A percentile compares a stretch with the other conserved stretches of the same genome.
Conservation (phyloP, 2,888 invertebrate genomes). For the Antheraea assamensis region DNA sequence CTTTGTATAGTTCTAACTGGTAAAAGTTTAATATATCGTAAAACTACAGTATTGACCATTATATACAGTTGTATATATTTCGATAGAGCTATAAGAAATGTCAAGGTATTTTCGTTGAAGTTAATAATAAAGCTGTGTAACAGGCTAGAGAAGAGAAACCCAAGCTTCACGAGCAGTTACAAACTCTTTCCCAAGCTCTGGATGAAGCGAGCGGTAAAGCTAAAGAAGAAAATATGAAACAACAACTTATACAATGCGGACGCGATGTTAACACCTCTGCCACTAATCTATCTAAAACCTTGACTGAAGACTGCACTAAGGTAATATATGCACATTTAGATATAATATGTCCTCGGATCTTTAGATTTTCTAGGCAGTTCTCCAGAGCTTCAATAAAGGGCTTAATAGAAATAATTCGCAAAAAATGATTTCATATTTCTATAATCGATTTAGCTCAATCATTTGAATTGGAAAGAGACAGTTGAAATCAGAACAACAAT, state of each 20-base stretch:
- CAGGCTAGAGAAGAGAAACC: constrained; percentile 49
- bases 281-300: constrained; percentile 26
- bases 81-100: neutral
- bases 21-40: neutral
- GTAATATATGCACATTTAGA: constrained; percentile 31
- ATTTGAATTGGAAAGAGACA: too few relatives aligned
- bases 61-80: neutral
- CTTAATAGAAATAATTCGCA: neutral
- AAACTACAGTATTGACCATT: neutral
- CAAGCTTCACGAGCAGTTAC: constrained; percentile 38
- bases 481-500: too few relatives aligned
- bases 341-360: neutral
- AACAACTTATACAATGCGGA: constrained; percentile 31
- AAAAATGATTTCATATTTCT: neutral
- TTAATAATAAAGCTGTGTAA: neutral
- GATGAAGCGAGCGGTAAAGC: constrained; percentile 40
- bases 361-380: neutral
- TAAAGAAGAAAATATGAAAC: constrained; percentile 30
- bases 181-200: constrained; percentile 43
- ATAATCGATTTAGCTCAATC: too few relatives aligned
- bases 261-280: constrained; percentile 32
- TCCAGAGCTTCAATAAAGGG: too few relatives aligned
- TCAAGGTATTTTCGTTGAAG: neutral
- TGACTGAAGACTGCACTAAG: constrained; percentile 31
- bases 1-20: neutral